phyloP scores from a whole-genome alignment of 1,140 invertebrate species.

The Eulimnadia texana region DNA sequence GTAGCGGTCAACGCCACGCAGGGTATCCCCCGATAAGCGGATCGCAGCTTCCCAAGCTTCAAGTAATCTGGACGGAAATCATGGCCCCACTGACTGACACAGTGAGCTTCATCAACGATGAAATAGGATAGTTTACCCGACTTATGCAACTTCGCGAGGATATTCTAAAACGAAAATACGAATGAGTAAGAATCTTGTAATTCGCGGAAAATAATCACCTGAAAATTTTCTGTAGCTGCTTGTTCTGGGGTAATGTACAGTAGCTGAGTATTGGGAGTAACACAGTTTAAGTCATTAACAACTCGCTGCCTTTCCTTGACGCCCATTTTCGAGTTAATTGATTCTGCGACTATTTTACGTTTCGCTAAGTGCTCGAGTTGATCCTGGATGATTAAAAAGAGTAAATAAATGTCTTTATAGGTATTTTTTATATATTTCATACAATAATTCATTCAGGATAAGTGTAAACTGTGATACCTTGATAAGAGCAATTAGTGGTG shows the following conservation, averaged over 20 bases:
- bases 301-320: constrained; percentile 54
- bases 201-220: constrained; percentile 27
- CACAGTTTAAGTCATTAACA: constrained; percentile 51
- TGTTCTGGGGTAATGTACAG: constrained; percentile 89
- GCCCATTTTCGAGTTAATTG: constrained; percentile 75
- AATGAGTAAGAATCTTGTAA: not conserved
- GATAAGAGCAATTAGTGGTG: constrained; percentile 52
- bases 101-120: constrained; percentile 91
- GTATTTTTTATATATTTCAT: not conserved
- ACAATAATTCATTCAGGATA: too few species aligned
- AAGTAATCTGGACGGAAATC: constrained; percentile 92
- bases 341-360: constrained; percentile 56
- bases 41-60: constrained; percentile 58
- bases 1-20: constrained; percentile 93
- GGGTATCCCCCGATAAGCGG: constrained; percentile 50
- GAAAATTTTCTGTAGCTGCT: constrained; percentile 58
- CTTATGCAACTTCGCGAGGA: constrained; percentile 32
- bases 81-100: constrained; percentile 95
- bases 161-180: constrained; percentile 22
- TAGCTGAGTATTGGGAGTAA: constrained; percentile 54
- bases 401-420: not conserved
- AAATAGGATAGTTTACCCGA: constrained; percentile 41
- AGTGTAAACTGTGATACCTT: too few species aligned
- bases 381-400: constrained; percentile 26
- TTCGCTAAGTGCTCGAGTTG: constrained; percentile 39